Conservation (phyloP, 2,113 vertebrate genomes). For the Nothobranchius kuhntae region DNA sequence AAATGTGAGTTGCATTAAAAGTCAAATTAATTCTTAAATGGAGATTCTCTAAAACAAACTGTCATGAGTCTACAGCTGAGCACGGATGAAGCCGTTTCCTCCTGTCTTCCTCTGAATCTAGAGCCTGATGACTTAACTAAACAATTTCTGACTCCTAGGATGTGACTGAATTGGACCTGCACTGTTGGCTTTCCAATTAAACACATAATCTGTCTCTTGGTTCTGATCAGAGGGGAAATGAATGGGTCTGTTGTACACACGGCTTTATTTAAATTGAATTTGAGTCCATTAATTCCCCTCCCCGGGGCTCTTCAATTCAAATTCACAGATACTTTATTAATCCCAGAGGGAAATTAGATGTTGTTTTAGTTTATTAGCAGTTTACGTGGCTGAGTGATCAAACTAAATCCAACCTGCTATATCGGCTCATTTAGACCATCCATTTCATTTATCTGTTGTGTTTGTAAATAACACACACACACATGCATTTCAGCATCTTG, state of each 20-base stretch:
- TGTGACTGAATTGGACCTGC: slow-evolving; percentile 55
- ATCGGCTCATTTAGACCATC: neutral
- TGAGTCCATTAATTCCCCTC: slow-evolving; percentile 33
- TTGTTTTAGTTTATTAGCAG: slow-evolving; percentile 42
- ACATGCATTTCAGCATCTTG: neutral
- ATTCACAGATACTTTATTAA: no score
- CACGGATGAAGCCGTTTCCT: slow-evolving; percentile 2
- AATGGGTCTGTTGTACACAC: slow-evolving; percentile 31
- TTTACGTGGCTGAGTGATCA: slow-evolving; percentile 17
- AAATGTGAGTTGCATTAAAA: neutral
- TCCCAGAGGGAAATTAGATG: no score
- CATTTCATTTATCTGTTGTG: neutral
- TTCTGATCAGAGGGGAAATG: slow-evolving; percentile 22
- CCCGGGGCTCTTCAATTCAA: neutral
- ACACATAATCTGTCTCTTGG: slow-evolving; percentile 49
- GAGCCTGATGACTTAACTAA: slow-evolving; percentile 15
- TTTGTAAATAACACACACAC: neutral
- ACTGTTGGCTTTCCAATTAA: slow-evolving; percentile 51
- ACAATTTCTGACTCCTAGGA: slow-evolving; percentile 35
- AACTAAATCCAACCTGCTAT: slow-evolving; percentile 7
- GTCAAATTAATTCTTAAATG: neutral
- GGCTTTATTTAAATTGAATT: slow-evolving; percentile 52
- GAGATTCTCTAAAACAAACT: neutral
- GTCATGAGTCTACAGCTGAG: slow-evolving; percentile 5
- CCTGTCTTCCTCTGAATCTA: slow-evolving; percentile 22